A percentile compares a stretch with the other conserved stretches of the same genome.
These are phyloP conservation scores for Chiloscyllium punctatum DNA, from an alignment of 2,797 vertebrate genomes.

Conservation along the genomic window DNA sequence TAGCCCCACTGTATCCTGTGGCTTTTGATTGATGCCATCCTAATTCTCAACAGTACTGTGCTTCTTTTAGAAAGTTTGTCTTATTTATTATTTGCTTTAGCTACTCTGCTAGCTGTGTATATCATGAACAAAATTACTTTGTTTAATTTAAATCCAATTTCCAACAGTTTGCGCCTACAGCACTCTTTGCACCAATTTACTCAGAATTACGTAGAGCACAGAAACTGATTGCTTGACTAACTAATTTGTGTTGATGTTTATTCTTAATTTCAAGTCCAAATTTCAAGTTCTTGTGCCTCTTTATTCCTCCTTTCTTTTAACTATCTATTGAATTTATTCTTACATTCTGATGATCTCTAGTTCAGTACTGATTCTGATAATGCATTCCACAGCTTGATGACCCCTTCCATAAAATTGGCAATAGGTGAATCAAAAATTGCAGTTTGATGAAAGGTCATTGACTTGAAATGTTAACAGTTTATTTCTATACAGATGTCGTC, in stretches of 20 bases:
- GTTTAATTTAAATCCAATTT: neutral
- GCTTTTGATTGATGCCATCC: too few relatives aligned
- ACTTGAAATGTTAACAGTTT: neutral
- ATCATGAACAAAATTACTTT: neutral
- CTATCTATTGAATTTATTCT: neutral
- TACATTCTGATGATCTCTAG: neutral
- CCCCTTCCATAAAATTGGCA: neutral
- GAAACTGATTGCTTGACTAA: neutral
- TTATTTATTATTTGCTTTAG: neutral
- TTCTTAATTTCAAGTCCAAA: neutral
- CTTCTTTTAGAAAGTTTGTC: neutral
- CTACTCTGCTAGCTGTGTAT: neutral
- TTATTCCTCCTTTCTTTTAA: neutral
- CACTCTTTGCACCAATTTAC: neutral
- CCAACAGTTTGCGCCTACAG: neutral
- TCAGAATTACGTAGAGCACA: neutral
- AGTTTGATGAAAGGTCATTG: too few relatives aligned
- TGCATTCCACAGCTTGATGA: neutral
- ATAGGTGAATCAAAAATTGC: neutral
- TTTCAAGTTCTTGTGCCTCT: neutral
- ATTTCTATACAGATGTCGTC: too few relatives aligned
- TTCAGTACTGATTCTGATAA: neutral
- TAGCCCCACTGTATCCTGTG: too few relatives aligned
- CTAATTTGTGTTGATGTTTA: neutral
- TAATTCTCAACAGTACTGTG: too few relatives aligned